Conservation (phyloP, 2,797 vertebrate genomes). For the Masticophis lateralis region DNA sequence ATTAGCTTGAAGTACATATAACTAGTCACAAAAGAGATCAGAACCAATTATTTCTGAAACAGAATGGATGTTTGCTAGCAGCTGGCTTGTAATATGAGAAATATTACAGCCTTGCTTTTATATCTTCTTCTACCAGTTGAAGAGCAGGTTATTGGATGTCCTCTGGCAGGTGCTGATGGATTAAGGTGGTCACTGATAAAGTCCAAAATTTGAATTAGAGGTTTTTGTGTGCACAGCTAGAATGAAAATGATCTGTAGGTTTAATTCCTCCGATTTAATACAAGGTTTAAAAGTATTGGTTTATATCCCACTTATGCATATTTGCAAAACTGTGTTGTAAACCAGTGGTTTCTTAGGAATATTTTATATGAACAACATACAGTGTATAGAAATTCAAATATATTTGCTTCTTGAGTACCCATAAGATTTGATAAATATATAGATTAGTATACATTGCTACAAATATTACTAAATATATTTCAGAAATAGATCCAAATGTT, state of each 20-base stretch:
- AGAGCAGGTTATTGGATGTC: conserved; percentile 68
- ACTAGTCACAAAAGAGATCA: conserved; percentile 58
- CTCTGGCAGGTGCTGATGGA: conserved; percentile 70
- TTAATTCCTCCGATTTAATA: conserved; percentile 19
- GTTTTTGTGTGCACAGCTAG: conserved; percentile 34
- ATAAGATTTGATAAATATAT: not conserved
- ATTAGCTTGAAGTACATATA: conserved; percentile 54
- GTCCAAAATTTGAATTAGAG: conserved; percentile 51
- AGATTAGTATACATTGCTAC: not conserved
- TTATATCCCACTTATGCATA: not conserved
- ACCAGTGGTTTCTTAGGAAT: not conserved
- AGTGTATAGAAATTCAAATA: not conserved
- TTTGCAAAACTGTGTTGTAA: conserved; percentile 18
- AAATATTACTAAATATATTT: not conserved
- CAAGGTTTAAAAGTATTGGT: not conserved
- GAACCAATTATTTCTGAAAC: conserved; percentile 53
- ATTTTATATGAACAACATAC: not conserved
- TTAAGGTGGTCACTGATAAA: conserved; percentile 56
- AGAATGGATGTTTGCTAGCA: conserved; percentile 63
- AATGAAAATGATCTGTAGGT: conserved; percentile 39
- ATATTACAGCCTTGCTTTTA: conserved; percentile 36
- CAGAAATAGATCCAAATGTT: not conserved
- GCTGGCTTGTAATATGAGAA: conserved; percentile 72
- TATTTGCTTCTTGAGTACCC: not conserved
- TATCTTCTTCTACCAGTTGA: conserved; percentile 44